phyloP scores from a whole-genome alignment of 2,797 vertebrate genomes.

The Heterohyrax brucei region DNA sequence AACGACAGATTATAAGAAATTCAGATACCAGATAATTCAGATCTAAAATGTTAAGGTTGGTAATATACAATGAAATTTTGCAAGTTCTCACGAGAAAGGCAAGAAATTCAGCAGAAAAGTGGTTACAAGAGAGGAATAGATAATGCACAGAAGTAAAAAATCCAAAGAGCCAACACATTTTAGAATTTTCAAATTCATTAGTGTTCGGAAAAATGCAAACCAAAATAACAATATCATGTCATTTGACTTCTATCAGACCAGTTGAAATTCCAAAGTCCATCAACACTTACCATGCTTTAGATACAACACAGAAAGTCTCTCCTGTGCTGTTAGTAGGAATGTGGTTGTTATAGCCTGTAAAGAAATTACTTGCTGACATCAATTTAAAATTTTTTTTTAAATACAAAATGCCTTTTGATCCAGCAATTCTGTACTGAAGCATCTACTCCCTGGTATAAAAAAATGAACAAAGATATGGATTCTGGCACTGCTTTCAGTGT shows the following conservation, averaged over 20 bases:
- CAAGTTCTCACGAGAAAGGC: neutral
- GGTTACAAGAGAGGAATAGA: neutral
- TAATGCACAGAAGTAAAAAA: slow-evolving; percentile 36
- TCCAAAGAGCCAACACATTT: neutral
- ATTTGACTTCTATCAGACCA: neutral
- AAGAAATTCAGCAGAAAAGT: neutral
- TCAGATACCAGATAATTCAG: neutral
- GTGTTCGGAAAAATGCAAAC: neutral
- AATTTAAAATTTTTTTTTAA: fast-evolving
- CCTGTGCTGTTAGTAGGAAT: neutral
- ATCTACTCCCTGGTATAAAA: neutral
- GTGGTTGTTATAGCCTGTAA: neutral
- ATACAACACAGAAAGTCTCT: neutral
- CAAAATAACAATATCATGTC: neutral
- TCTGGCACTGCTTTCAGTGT: neutral
- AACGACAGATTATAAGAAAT: neutral
- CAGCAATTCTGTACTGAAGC: neutral
- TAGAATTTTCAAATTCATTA: neutral
- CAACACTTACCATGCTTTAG: neutral
- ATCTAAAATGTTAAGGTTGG: neutral
- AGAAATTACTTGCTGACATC: neutral
- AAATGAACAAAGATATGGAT: neutral
- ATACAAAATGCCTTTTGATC: neutral
- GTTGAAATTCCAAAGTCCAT: neutral
- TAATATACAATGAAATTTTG: neutral